A percentile compares a stretch with the other conserved stretches of the same genome.
phyloP scores from a whole-genome alignment of 2,113 vertebrate species.

The Apistogramma diplotaenia region DNA sequence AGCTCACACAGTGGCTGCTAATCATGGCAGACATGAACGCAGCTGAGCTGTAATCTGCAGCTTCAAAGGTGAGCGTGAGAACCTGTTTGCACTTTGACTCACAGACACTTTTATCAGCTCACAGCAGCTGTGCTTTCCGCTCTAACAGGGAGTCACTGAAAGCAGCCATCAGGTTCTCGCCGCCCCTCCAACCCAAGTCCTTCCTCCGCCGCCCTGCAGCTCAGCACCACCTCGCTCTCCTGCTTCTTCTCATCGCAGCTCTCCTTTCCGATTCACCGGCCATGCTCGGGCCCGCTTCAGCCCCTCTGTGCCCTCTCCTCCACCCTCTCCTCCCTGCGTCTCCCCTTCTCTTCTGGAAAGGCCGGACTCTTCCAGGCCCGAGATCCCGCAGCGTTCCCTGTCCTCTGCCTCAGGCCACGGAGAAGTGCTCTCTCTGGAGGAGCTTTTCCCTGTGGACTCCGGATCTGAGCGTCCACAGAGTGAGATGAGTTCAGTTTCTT shows the following conservation, averaged over 20 bases:
- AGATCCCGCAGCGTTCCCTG: slow-evolving; percentile 10
- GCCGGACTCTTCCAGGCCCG: background rate
- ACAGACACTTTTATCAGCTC: background rate
- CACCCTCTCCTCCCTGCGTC: background rate
- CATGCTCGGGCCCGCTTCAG: slow-evolving; percentile 31
- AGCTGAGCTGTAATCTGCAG: background rate
- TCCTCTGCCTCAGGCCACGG: slow-evolving; percentile 46
- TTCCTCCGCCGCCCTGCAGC: background rate
- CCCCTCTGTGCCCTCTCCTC: slow-evolving; percentile 4
- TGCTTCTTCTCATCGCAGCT: slow-evolving; percentile 14
- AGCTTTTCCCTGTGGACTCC: slow-evolving; percentile 66
- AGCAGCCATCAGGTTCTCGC: background rate
- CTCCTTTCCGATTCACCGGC: slow-evolving; percentile 45
- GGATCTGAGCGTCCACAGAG: slow-evolving; percentile 47
- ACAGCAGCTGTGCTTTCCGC: background rate
- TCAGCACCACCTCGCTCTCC: background rate
- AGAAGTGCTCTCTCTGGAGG: slow-evolving; percentile 75
- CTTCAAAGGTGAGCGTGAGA: background rate
- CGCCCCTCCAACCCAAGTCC: background rate
- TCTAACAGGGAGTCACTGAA: slow-evolving; percentile 45
- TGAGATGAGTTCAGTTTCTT: slow-evolving; percentile 48
- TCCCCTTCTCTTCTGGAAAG: background rate
- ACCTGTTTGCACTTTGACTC: background rate
- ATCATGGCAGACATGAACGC: background rate
- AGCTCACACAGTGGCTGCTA: background rate